Percentiles rank a stretch among this genome's conserved stretches.
These are phyloP conservation scores for Triops longicaudatus DNA, from an alignment of 1,140 invertebrate genomes.

Conservation along the genomic window DNA sequence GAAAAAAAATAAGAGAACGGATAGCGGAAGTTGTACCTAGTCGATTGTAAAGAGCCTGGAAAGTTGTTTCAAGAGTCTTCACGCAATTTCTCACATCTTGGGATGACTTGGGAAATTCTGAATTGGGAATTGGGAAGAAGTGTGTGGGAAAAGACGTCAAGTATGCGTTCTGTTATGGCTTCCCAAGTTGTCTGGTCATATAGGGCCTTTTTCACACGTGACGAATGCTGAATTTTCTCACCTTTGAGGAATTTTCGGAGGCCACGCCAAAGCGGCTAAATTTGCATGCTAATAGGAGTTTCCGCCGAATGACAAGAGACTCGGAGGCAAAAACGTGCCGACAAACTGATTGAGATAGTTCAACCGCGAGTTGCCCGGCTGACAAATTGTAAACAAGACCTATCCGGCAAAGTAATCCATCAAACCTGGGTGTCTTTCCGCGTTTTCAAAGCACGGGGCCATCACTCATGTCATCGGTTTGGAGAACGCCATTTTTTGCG, in stretches of 20 bases:
- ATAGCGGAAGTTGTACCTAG: no score
- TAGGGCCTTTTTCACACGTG: not conserved
- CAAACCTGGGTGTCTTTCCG: not conserved
- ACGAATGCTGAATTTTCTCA: not conserved
- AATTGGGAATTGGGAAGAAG: not conserved
- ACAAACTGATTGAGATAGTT: not conserved
- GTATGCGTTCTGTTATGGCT: not conserved
- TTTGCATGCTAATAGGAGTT: constrained; percentile 1
- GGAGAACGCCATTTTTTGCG: not conserved
- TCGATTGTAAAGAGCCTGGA: no score
- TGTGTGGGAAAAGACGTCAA: not conserved
- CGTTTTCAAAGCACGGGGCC: not conserved
- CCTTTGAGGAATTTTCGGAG: not conserved
- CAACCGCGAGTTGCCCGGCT: not conserved
- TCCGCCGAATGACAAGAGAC: not conserved
- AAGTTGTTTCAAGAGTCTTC: not conserved
- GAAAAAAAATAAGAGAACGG: no score
- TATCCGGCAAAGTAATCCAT: not conserved
- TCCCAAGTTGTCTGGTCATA: not conserved
- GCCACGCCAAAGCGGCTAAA: not conserved
- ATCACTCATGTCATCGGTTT: not conserved
- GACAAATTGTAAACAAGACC: not conserved
- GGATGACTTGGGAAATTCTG: not conserved
- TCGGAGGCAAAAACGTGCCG: not conserved
- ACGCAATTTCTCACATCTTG: not conserved